These are phyloP conservation scores for Nasonia giraulti DNA, from an alignment of 1,140 invertebrate genomes.

Conservation along the genomic window DNA sequence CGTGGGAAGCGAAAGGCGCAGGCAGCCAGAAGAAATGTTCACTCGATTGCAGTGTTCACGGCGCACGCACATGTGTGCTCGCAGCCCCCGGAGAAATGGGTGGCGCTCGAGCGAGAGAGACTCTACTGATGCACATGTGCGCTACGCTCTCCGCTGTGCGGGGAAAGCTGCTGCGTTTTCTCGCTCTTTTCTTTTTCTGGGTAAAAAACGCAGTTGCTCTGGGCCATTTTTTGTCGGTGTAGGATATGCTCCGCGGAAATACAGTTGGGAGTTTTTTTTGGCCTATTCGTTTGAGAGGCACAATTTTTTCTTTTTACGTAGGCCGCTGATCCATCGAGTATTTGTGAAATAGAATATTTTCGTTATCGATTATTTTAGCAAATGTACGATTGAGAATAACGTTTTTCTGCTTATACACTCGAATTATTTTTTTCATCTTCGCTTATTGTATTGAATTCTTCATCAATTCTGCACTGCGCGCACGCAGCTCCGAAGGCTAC, in stretches of 20 bases:
- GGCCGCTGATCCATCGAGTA: no score
- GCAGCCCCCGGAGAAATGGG: slow-evolving; percentile 20
- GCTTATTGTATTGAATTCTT: neutral
- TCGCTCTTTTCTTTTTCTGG: slow-evolving; percentile 1
- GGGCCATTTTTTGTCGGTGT: neutral
- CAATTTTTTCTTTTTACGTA: neutral
- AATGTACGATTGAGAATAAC: no score
- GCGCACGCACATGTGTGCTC: slow-evolving; percentile 55
- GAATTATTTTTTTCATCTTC: neutral
- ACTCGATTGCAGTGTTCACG: neutral
- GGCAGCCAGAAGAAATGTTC: slow-evolving; percentile 42
- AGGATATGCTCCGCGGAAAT: neutral
- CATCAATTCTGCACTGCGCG: neutral
- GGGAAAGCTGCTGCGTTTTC: neutral
- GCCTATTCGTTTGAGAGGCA: neutral
- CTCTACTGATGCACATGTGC: neutral
- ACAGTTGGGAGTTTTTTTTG: neutral
- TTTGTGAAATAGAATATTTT: no score
- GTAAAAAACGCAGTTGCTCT: no score
- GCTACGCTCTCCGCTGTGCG: neutral
- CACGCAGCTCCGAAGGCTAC: neutral
- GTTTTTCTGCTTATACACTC: neutral
- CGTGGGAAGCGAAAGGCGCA: slow-evolving; percentile 61
- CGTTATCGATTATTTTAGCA: no score
- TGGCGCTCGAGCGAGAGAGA: neutral